Evolutionary conservation across 2,888 invertebrate species (phyloP).

Genomic region (Agrotis puta): DNA sequence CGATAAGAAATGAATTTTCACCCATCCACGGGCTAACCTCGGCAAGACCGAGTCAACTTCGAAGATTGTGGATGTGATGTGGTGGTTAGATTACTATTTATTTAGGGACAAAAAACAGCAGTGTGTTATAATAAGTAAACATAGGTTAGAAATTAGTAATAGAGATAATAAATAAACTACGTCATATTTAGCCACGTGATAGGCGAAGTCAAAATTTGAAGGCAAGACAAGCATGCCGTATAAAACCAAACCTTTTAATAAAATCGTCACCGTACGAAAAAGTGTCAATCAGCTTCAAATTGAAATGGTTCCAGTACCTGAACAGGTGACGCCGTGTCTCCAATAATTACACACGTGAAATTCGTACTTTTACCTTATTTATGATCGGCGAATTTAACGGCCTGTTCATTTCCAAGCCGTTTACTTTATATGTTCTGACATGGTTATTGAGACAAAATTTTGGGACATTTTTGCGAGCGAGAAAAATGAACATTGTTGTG

Average conservation of each 20-base stretch:
- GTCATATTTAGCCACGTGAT: no score
- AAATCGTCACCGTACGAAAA: neutral
- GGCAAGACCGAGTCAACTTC: no score
- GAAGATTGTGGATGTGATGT: no score
- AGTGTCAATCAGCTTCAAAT: slow-evolving; percentile 29
- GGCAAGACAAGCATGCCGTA: no score
- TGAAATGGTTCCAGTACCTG: slow-evolving; percentile 10
- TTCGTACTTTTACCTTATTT: slow-evolving; percentile 34
- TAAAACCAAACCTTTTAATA: neutral
- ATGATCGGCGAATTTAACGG: slow-evolving; percentile 51
- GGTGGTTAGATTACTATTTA: no score
- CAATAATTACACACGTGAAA: slow-evolving; percentile 46
- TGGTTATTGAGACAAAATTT: slow-evolving; percentile 3
- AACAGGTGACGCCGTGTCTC: slow-evolving; percentile 42
- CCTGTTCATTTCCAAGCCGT: slow-evolving; percentile 56
- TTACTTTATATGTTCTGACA: slow-evolving; percentile 56
- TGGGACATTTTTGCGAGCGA: neutral
- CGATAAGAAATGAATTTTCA: no score
- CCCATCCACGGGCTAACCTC: no score
- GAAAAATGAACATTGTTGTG: neutral
- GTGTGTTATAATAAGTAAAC: no score
- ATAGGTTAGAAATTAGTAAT: no score
- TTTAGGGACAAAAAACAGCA: no score
- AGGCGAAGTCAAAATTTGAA: no score
- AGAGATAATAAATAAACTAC: no score